Evolutionary conservation across 35 echinoderm and acorn worm genomes (phyloP).

Genomic region (Anneissia japonica): DNA sequence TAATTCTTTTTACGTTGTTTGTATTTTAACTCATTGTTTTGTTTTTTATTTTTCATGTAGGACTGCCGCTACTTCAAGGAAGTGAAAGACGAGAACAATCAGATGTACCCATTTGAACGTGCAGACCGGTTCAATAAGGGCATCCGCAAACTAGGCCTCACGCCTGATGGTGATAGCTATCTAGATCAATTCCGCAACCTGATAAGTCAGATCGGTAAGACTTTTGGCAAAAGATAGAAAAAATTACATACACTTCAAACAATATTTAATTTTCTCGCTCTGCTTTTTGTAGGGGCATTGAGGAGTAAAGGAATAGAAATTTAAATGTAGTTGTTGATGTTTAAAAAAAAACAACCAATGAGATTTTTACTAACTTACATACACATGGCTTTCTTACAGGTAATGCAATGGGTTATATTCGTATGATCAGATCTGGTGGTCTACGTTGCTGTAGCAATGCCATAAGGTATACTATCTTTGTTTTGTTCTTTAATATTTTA

Average conservation of each 20-base stretch:
- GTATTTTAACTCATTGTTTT: neutral
- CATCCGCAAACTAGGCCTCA: conserved; percentile 89
- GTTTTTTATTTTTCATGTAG: conserved; percentile 9
- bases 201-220: conserved; percentile 93
- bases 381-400: conserved; percentile 18
- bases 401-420: conserved; percentile 98
- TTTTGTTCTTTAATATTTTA: neutral
- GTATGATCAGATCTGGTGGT: conserved; percentile 93
- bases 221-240: too few species aligned
- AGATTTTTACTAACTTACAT: neutral
- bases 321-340: too few species aligned
- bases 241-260: too few species aligned
- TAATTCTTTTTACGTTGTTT: too few species aligned
- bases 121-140: conserved; percentile 95
- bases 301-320: too few species aligned
- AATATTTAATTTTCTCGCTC: too few species aligned
- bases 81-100: conserved; percentile 64
- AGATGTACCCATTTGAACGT: conserved; percentile 98
- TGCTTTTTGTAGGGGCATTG: too few species aligned
- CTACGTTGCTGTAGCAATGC: conserved; percentile 97
- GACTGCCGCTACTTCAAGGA: conserved; percentile 90
- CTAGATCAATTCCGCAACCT: conserved; percentile 95
- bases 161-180: conserved; percentile 89
- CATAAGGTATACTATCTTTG: conserved; percentile 56
- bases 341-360: too few species aligned